Percentiles rank a stretch among this genome's conserved stretches.
Conservation (phyloP, 2,113 vertebrate species). For the Ameiurus melas region DNA sequence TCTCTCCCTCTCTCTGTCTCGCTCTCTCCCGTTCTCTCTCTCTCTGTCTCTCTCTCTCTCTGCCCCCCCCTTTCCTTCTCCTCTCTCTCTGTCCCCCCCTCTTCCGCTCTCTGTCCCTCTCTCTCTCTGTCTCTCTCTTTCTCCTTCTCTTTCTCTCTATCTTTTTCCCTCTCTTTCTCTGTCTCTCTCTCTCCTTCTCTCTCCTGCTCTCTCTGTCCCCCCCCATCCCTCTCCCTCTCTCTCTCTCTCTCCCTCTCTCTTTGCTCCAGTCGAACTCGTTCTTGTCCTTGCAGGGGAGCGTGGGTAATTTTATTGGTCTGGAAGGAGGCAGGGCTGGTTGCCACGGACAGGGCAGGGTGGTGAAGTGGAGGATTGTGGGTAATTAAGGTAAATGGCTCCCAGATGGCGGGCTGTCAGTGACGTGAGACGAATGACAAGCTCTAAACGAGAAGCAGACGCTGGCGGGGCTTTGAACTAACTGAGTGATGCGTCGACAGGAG, state of each 20-base stretch:
- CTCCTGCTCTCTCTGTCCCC: conserved; percentile 35
- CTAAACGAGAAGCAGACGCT: conserved; percentile 76
- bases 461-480: conserved; percentile 27
- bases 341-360: conserved; percentile 51
- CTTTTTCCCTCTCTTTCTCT: neutral
- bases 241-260: conserved; percentile 50
- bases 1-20: conserved; percentile 55
- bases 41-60: conserved; percentile 49
- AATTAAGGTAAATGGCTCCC: conserved; percentile 81
- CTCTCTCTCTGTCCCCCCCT: conserved; percentile 57
- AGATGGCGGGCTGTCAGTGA: conserved; percentile 79
- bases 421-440: conserved; percentile 78
- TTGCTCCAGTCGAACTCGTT: conserved; percentile 60
- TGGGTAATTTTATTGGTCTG: conserved; percentile 69
- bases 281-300: conserved; percentile 55
- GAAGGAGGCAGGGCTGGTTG: conserved; percentile 63
- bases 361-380: conserved; percentile 68
- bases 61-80: conserved; percentile 19
- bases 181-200: conserved; percentile 48
- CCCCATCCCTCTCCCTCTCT: conserved; percentile 50
- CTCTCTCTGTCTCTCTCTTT: conserved; percentile 33
- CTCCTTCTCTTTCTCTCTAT: conserved; percentile 56
- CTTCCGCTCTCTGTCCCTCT: conserved; percentile 56
- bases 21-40: conserved; percentile 51
- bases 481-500: conserved; percentile 18